A percentile compares a stretch with the other conserved stretches of the same genome.
Conservation (phyloP, 1,140 invertebrate species). For the Pseudobourletiella spinata region DNA sequence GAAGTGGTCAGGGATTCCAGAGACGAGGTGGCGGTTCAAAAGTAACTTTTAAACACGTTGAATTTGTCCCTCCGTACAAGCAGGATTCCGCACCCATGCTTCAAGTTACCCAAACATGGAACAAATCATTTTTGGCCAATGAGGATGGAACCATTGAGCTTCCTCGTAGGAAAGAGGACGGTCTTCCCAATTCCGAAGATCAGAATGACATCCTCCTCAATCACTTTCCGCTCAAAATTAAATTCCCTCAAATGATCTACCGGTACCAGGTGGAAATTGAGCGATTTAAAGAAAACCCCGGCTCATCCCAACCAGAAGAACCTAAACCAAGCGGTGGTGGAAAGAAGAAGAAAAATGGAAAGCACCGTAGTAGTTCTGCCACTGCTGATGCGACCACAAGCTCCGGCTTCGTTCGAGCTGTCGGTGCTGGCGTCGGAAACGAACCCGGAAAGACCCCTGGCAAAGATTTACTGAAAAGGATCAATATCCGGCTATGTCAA, state of each 20-base stretch:
- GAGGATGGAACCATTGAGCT: too few species aligned
- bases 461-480: background rate
- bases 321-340: background rate
- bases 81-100: too few species aligned
- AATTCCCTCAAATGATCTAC: background rate
- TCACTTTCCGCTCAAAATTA: constrained; percentile 1
- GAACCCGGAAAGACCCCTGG: background rate
- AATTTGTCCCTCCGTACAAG: too few species aligned
- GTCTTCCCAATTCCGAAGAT: too few species aligned
- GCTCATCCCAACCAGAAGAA: background rate
- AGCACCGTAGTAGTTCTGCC: too few species aligned
- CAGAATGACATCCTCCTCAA: constrained; percentile 10
- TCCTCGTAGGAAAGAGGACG: too few species aligned
- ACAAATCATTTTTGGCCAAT: too few species aligned
- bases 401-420: background rate
- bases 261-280: constrained; percentile 7
- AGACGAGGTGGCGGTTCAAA: too few species aligned
- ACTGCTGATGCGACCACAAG: background rate
- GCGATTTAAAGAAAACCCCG: background rate
- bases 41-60: too few species aligned
- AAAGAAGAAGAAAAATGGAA: background rate
- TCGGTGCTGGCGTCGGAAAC: background rate
- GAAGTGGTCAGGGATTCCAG: too few species aligned
- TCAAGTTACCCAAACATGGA: too few species aligned
- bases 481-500: background rate